Evolutionary conservation across 1,140 invertebrate genomes (phyloP).

Genomic region (Solenopsis fugax): DNA sequence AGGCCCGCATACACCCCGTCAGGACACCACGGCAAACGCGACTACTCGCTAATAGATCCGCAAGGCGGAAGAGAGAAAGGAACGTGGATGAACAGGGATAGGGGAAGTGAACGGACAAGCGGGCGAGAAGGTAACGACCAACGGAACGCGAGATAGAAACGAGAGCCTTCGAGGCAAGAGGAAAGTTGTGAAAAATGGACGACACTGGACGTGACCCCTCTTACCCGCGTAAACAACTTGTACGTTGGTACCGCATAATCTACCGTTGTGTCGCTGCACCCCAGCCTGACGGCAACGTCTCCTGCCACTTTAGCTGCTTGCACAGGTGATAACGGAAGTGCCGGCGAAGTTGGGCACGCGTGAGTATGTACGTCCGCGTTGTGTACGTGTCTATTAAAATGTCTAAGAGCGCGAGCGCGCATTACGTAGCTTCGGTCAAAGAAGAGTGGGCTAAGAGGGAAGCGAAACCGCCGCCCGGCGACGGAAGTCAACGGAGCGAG

Average conservation of each 20-base stretch:
- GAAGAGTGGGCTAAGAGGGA: constrained; percentile 56
- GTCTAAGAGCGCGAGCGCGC: constrained; percentile 14
- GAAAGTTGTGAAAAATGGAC: constrained; percentile 71
- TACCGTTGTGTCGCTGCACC: constrained; percentile 25
- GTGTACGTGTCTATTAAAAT: not conserved
- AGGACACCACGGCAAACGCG: constrained; percentile 30
- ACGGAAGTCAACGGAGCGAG: constrained; percentile 55
- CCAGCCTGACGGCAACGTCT: constrained; percentile 1
- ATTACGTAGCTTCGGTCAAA: constrained; percentile 52
- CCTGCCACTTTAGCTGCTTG: constrained; percentile 31
- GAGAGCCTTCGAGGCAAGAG: constrained; percentile 28
- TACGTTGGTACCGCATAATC: constrained; percentile 63
- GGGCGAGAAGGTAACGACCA: constrained; percentile 18
- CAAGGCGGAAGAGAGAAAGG: constrained; percentile 3
- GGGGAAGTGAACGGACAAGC: constrained; percentile 5
- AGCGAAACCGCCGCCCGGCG: constrained; percentile 33
- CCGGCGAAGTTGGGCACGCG: constrained; percentile 19
- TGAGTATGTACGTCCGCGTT: not conserved
- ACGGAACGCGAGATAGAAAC: constrained; percentile 47
- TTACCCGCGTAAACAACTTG: constrained; percentile 69
- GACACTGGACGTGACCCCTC: constrained; percentile 60
- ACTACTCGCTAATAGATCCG: constrained; percentile 52
- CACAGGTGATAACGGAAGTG: constrained; percentile 38
- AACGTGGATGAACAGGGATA: not conserved
- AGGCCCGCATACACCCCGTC: constrained; percentile 17